These are phyloP conservation scores for Psittacula cyanocephala DNA, from an alignment of 2,113 vertebrate genomes.

Conservation along the genomic window DNA sequence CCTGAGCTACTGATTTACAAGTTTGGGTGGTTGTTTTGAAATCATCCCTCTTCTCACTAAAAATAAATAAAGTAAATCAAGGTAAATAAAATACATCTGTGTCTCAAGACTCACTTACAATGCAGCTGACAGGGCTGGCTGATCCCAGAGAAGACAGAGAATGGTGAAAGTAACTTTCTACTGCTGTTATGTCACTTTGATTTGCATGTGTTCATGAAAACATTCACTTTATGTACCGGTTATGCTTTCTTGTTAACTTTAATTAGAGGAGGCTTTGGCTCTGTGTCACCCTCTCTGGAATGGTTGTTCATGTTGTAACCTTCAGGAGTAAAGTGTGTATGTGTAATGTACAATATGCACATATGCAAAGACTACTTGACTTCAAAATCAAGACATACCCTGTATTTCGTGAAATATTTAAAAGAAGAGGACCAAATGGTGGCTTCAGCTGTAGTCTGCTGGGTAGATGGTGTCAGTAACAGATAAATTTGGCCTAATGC, in stretches of 20 bases:
- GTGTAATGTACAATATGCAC: neutral
- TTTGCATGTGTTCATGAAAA: neutral
- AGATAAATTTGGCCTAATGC: neutral
- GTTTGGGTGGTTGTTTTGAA: neutral
- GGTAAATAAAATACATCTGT: neutral
- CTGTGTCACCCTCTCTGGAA: neutral
- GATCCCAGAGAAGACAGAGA: neutral
- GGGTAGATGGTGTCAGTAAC: neutral
- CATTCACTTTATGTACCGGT: neutral
- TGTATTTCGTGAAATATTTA: neutral
- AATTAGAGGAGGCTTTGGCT: neutral
- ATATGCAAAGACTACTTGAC: neutral
- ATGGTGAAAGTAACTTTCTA: neutral
- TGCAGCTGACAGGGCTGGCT: neutral
- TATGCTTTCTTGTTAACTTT: neutral
- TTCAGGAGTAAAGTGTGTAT: neutral
- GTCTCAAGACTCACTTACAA: neutral
- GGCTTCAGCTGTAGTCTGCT: neutral
- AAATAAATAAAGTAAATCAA: neutral
- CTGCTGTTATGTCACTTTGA: slow-evolving; percentile 3
- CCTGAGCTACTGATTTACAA: neutral
- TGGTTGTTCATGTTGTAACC: neutral
- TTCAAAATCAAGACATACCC: neutral
- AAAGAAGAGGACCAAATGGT: neutral
- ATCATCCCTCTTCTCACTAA: neutral